Evolutionary conservation across 2,113 vertebrate species (phyloP).

Genomic region (Ophiodon elongatus): DNA sequence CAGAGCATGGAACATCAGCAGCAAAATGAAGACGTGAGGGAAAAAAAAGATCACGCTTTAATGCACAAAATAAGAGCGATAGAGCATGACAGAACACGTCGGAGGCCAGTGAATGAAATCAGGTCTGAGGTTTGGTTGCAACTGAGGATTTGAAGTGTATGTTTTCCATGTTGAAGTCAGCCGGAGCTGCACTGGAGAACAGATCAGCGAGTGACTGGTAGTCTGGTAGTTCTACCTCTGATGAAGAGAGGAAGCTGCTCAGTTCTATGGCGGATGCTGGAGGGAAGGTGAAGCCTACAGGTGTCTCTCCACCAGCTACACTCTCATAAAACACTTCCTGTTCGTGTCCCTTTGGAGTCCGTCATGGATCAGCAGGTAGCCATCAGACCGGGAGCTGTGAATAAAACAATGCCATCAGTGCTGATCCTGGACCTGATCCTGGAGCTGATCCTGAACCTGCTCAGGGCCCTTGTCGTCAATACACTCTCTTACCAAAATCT

Average conservation of each 20-base stretch:
- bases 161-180: slow-evolving; percentile 64
- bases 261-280: not conserved
- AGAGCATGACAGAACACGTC: slow-evolving; percentile 64
- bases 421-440: not conserved
- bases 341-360: not conserved
- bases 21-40: slow-evolving; percentile 46
- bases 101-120: slow-evolving; percentile 63
- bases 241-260: not conserved
- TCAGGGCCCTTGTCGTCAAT: not conserved
- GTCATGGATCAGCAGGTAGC: no score
- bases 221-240: not conserved
- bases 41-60: slow-evolving; percentile 61
- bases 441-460: slow-evolving; percentile 17
- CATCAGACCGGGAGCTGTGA: no score
- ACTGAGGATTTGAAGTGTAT: slow-evolving; percentile 31
- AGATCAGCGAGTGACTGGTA: slow-evolving; percentile 48
- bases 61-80: slow-evolving; percentile 66
- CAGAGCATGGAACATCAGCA: slow-evolving; percentile 42
- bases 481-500: not conserved
- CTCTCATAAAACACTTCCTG: not conserved
- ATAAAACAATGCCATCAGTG: no score
- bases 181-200: slow-evolving; percentile 55
- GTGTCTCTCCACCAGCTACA: not conserved
- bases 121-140: slow-evolving; percentile 69
- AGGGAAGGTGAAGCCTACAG: not conserved